Conservation (phyloP, 2,888 invertebrate genomes). For the Sarcophaga rosellei region DNA sequence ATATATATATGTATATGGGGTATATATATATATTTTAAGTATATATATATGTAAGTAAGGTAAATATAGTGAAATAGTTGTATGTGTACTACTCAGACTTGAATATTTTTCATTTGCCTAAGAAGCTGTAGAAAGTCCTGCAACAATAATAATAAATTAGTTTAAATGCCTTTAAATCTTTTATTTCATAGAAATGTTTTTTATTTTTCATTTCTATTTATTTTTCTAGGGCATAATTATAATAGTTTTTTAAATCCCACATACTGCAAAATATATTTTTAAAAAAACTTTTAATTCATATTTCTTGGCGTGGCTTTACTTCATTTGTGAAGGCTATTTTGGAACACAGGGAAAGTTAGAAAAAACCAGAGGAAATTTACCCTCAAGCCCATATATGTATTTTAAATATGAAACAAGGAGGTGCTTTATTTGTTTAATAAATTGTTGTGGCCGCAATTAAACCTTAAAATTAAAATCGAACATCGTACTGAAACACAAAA, state of each 20-base stretch:
- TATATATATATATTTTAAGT: neutral
- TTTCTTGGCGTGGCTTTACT: neutral
- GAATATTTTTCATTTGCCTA: constrained; percentile 21
- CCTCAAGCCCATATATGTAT: too few species aligned
- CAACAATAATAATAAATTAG: neutral
- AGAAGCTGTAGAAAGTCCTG: constrained; percentile 41
- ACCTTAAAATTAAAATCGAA: too few species aligned
- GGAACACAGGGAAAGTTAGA: neutral
- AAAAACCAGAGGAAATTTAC: too few species aligned
- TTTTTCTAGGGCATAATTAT: neutral
- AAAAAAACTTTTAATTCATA: neutral
- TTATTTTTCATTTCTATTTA: neutral
- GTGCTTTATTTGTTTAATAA: too few species aligned
- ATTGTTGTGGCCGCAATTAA: too few species aligned
- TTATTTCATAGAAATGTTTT: neutral
- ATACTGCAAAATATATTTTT: neutral
- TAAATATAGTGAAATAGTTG: neutral
- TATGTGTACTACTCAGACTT: constrained; percentile 22
- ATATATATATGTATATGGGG: neutral
- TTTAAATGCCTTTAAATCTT: neutral
- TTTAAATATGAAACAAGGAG: too few species aligned
- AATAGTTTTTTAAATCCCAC: neutral
- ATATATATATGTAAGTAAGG: neutral
- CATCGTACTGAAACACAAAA: too few species aligned
- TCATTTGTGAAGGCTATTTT: neutral